Evolutionary conservation across 1,140 invertebrate genomes (phyloP), one percentile per base, ranked within the genome.

Genomic region (Brachionus plicatilis): DNA sequence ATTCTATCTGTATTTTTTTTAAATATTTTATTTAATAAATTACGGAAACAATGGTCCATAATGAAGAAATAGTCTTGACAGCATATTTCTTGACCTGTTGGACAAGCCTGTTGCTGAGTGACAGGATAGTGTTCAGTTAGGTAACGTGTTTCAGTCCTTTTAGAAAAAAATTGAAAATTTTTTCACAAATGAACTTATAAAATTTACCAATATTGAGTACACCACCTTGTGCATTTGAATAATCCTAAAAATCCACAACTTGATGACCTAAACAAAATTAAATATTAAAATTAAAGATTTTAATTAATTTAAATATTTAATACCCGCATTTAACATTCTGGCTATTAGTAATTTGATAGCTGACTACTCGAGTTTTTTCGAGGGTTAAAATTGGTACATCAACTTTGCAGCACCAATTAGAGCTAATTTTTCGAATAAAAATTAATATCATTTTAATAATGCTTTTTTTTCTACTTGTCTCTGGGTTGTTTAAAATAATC

Each of bases 351-450:
- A 65, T 43, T 60, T 82, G 53, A 27, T 20, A 82, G n/a, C 79
- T 82, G 11, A 65, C 29, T 12, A 45, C 53, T 65, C 65, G 27
- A 20, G 79, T 82, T 65, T 82, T 53, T 47, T 60, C 27, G 24
- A 82, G 37, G 20, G 50, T 41, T 14, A 65, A 43, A 60, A 82
- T 27, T 65, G 79, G 79, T 37, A 37, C 17, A 8, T 82, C 79
- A n/a, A 65, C 43, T 82, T 82, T 82, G n/a, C 79, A 82, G 17
- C 79, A 82, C 79, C 79, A 82, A 65, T 82, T 60, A 37, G 79
- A 65, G 20, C 79, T 82, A 37, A 41, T 24, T 41, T 65, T 65
- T 12, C 17, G 12, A 80, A 65, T 20, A 24, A n/a, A 41, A 75
- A 75, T 75, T 37, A 6, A 37, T 37, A 37, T 7, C 0, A 37